A percentile compares a stretch with the other conserved stretches of the same genome.
Evolutionary conservation across 2,797 vertebrate species (phyloP).

Genomic region (Sardinella longiceps): DNA sequence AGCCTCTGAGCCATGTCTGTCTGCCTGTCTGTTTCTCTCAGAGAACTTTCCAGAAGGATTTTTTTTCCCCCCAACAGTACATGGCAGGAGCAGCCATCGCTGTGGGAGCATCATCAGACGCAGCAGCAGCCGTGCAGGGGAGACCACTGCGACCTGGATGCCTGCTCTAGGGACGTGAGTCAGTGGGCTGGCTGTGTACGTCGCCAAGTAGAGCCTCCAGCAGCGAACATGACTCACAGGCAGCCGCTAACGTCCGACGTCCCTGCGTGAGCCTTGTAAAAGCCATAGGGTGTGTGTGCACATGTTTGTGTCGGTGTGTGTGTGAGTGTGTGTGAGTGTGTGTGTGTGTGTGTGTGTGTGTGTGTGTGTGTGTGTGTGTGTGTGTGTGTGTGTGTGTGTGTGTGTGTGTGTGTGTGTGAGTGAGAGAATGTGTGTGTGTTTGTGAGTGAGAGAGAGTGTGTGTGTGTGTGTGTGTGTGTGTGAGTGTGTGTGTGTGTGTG

Average conservation of each 20-base stretch:
- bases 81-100: neutral
- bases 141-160: neutral
- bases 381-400: neutral
- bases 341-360: neutral
- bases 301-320: neutral
- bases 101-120: no score
- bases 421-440: no score
- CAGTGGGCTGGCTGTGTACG: neutral
- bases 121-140: neutral
- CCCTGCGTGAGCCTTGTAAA: neutral
- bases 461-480: neutral
- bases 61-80: neutral
- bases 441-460: neutral
- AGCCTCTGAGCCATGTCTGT: neutral
- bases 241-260: neutral
- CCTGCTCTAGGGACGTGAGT: neutral
- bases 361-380: neutral
- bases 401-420: neutral
- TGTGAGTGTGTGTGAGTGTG: neutral
- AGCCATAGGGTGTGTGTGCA: neutral
- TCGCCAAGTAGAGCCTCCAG: neutral
- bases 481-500: neutral
- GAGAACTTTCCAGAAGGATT: neutral
- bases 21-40: neutral
- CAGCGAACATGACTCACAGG: constrained; percentile 1